phyloP scores from a whole-genome alignment of 2,797 vertebrate species.

The Myripristis murdjan region DNA sequence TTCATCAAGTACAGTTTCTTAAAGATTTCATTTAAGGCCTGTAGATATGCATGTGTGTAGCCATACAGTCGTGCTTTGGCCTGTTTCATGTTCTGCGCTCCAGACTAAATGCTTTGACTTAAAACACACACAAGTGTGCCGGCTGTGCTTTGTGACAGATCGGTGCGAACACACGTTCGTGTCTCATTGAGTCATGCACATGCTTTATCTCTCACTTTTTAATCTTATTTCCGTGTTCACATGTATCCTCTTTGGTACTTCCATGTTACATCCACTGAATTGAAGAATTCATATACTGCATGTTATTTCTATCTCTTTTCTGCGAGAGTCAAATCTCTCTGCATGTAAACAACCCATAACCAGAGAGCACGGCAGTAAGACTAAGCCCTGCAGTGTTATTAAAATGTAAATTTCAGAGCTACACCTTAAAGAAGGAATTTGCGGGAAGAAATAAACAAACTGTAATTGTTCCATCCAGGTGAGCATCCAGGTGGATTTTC shows the following conservation, averaged over 20 bases:
- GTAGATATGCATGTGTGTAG: background rate
- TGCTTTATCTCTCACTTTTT: background rate
- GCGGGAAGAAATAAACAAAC: background rate
- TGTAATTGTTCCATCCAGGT: background rate
- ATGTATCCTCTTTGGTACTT: background rate
- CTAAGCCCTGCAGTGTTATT: conserved; percentile 51
- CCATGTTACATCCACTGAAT: conserved; percentile 4
- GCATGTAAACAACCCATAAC: conserved; percentile 28
- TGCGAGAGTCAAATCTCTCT: conserved; percentile 27
- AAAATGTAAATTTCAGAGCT: conserved; percentile 57
- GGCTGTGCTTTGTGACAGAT: conserved; percentile 15
- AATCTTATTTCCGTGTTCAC: conserved; percentile 5
- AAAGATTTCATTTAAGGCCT: conserved; percentile 25
- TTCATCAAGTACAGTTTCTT: conserved; percentile 37
- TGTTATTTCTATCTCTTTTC: background rate
- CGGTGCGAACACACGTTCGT: background rate
- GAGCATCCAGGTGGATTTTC: background rate
- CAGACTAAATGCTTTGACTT: conserved; percentile 6
- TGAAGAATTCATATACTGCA: background rate
- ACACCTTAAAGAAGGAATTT: conserved; percentile 23
- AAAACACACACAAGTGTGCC: background rate
- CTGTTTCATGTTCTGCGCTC: background rate
- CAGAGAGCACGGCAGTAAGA: conserved; percentile 30
- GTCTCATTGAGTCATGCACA: conserved; percentile 7
- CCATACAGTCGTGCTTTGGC: background rate